Evolutionary conservation across 2,113 vertebrate genomes (phyloP).

Genomic region (Tricholaema leucomelas): DNA sequence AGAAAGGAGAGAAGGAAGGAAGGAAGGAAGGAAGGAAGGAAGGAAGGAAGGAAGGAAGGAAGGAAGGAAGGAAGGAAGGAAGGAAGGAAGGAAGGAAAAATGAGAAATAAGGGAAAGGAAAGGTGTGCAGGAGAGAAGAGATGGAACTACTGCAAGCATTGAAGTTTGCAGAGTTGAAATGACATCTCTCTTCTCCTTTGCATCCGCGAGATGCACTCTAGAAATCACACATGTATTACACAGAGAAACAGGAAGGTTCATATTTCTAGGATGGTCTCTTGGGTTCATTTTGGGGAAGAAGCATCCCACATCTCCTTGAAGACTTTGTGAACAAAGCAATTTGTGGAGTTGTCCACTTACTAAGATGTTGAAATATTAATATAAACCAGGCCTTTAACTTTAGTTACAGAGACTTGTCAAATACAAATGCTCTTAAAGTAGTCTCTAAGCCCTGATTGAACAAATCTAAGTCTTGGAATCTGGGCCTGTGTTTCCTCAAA

Average conservation of each 20-base stretch:
- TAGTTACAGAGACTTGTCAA: background rate
- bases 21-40: background rate
- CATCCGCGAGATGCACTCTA: background rate
- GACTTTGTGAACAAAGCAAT: background rate
- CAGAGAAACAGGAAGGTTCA: background rate
- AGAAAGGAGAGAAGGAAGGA: background rate
- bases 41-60: background rate
- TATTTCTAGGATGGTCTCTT: background rate
- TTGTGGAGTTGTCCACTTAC: background rate
- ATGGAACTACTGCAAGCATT: background rate
- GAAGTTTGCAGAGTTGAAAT: background rate
- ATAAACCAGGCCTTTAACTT: background rate
- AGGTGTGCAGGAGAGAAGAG: background rate
- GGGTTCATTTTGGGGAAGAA: background rate
- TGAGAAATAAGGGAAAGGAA: background rate
- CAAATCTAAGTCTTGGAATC: background rate
- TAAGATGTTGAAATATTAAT: background rate
- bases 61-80: background rate
- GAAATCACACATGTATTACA: accelerated
- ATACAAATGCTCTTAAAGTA: background rate
- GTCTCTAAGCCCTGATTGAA: background rate
- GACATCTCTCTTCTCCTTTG: background rate
- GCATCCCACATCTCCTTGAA: background rate
- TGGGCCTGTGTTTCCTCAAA: background rate
- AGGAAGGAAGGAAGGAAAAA: background rate